A percentile compares a stretch with the other conserved stretches of the same genome.
Evolutionary conservation across 2,113 vertebrate genomes (phyloP).

Genomic region (Tautogolabrus adspersus): DNA sequence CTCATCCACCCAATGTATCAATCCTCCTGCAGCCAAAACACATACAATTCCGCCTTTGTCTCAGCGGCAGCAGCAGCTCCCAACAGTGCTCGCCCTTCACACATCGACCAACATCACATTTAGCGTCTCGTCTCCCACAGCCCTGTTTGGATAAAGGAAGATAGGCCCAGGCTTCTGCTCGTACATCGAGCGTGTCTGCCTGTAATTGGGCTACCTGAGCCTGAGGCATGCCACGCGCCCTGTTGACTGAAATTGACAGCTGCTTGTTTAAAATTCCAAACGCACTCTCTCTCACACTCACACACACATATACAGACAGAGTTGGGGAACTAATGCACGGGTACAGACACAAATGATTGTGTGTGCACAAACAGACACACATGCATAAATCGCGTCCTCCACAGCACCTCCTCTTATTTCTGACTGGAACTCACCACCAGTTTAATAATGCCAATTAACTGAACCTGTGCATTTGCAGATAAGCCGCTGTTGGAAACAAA

Average conservation of each 20-base stretch:
- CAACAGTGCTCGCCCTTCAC: constrained; percentile 67
- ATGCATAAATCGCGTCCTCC: constrained; percentile 15
- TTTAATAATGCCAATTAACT: constrained; percentile 83
- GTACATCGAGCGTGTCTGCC: constrained; percentile 60
- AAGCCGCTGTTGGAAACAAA: constrained; percentile 67
- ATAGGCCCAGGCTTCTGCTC: constrained; percentile 53
- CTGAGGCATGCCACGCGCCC: constrained; percentile 63
- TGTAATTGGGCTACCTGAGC: constrained; percentile 83
- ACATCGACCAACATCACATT: constrained; percentile 71
- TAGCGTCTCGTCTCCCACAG: constrained; percentile 52
- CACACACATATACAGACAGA: constrained; percentile 28
- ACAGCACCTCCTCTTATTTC: constrained; percentile 41
- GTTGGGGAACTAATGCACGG: constrained; percentile 44
- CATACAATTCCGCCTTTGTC: constrained; percentile 25
- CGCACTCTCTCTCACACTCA: constrained; percentile 26
- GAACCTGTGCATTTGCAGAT: constrained; percentile 76
- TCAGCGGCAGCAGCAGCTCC: constrained; percentile 42
- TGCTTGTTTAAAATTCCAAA: constrained; percentile 75
- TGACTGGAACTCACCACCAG: constrained; percentile 54
- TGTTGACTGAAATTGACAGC: constrained; percentile 82
- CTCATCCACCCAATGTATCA: constrained; percentile 31
- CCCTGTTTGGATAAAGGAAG: constrained; percentile 68
- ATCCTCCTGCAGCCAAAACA: constrained; percentile 35
- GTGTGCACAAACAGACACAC: constrained; percentile 15
- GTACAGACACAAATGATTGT: constrained; percentile 18